Evolutionary conservation across 2,888 invertebrate genomes (phyloP), one percentile per base, ranked within the genome.

Genomic region (Syrista parreyssii): DNA sequence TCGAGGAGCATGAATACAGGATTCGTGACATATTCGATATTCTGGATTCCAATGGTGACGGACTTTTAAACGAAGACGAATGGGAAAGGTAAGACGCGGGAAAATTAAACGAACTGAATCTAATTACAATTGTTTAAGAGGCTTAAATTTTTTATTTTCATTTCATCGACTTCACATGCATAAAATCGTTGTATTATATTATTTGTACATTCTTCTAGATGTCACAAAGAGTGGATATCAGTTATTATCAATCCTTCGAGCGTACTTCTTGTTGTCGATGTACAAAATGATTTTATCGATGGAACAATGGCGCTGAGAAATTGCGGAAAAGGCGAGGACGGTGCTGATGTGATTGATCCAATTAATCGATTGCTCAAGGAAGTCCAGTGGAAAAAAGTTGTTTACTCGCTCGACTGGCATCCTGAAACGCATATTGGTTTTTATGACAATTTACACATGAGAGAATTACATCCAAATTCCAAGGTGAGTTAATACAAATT

Each of bases 261-360:
- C 88, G 97, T 96, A 55, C 95, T 99, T 89, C 92, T 99, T 80
- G 94, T 98, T 80, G 97, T 99, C 81, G 99, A 99, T 91, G 97
- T 99, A n/a, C 99, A 99, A 93, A 99, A 99, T 92, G 99, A 99
- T 93, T 99, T 99, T 92, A 98, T 99, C 88, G 95, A 95, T 79
- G 99, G 99, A 68, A 96, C 97, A 9, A 94, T 99, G 87, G 96
- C 98, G 90, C 96, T 99, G 88, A 96, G 96, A 92, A 95, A 97
- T 90, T 97, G 97, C 91, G 96, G 96, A 82, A 96, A 97, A 34
- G 96, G 96, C 87, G 97, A 97, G 84, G 96, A 97, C 87, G 97
- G 97, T 80, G 93, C 94, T 78, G 97, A 97, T 93, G 97, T 98
- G 71, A 94, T 98, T 80, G 96, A 96, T 80, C 96, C 98, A 0